A percentile compares a stretch with the other conserved stretches of the same genome.
Conservation (phyloP, 2,797 vertebrate species). For the Spinus pinus region DNA sequence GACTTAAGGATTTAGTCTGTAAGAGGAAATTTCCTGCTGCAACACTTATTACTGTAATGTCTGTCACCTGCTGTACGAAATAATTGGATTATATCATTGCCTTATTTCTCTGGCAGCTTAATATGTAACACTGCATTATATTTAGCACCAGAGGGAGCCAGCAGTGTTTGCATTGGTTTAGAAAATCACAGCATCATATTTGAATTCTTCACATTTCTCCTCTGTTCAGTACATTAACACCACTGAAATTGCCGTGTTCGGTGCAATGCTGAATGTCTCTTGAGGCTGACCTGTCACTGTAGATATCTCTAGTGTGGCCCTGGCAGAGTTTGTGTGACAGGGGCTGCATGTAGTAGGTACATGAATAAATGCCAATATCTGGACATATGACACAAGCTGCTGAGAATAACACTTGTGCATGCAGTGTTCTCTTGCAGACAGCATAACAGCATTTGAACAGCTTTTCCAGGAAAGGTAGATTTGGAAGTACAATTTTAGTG, state of each 20-base stretch:
- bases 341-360: neutral
- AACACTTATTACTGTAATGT: neutral
- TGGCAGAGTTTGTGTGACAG: slow-evolving; percentile 33
- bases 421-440: neutral
- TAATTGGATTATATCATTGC: neutral
- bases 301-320: neutral
- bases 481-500: neutral
- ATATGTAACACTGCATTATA: neutral
- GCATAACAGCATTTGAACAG: neutral
- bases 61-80: neutral
- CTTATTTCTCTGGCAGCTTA: neutral
- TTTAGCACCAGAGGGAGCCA: slow-evolving; percentile 64
- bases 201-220: neutral
- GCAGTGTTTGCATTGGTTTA: neutral
- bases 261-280: neutral
- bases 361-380: slow-evolving; percentile 58
- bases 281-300: neutral
- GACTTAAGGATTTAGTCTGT: neutral
- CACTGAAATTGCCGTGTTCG: neutral
- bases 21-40: neutral
- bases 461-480: slow-evolving; percentile 57
- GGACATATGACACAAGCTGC: slow-evolving; percentile 43
- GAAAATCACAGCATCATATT: neutral
- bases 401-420: slow-evolving; percentile 38
- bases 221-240: neutral